Conservation (phyloP, 2,113 vertebrate genomes). For the Chionodraco myersi region DNA sequence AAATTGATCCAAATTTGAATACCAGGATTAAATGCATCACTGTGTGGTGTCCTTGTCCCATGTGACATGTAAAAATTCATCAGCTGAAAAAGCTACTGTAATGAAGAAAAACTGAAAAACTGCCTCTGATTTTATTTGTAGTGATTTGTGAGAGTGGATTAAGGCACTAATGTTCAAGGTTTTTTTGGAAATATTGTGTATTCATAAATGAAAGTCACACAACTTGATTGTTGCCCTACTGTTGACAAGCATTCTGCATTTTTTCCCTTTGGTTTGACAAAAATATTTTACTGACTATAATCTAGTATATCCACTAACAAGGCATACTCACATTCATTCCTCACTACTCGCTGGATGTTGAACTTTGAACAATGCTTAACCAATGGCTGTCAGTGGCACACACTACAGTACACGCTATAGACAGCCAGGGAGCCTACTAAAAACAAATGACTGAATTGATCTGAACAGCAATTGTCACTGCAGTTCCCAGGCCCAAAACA, state of each 20-base stretch:
- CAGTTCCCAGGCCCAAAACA: not conserved
- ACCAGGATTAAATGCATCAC: constrained; percentile 1
- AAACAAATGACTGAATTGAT: constrained; percentile 40
- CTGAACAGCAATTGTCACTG: constrained; percentile 23
- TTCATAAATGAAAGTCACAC: constrained; percentile 19
- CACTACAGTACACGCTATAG: constrained; percentile 16
- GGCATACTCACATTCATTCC: constrained; percentile 35
- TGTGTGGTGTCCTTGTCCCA: constrained; percentile 17
- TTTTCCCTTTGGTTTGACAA: constrained; percentile 23
- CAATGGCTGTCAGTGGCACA: constrained; percentile 12
- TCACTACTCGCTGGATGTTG: constrained; percentile 42
- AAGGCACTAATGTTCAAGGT: constrained; percentile 6
- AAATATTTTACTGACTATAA: constrained; percentile 16
- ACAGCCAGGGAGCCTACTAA: constrained; percentile 28
- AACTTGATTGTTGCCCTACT: constrained; percentile 5
- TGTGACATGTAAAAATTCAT: constrained; percentile 11
- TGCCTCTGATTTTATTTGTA: not conserved
- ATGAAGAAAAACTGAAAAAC: constrained; percentile 4
- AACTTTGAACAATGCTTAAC: constrained; percentile 37
- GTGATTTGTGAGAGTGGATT: constrained; percentile 6
- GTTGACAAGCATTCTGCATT: not conserved
- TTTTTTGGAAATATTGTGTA: not conserved
- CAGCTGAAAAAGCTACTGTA: constrained; percentile 16
- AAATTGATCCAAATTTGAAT: constrained; percentile 7
- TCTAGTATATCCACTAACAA: constrained; percentile 21